Conservation (phyloP, 2,888 invertebrate genomes). For the Netelia fuscicornis region DNA sequence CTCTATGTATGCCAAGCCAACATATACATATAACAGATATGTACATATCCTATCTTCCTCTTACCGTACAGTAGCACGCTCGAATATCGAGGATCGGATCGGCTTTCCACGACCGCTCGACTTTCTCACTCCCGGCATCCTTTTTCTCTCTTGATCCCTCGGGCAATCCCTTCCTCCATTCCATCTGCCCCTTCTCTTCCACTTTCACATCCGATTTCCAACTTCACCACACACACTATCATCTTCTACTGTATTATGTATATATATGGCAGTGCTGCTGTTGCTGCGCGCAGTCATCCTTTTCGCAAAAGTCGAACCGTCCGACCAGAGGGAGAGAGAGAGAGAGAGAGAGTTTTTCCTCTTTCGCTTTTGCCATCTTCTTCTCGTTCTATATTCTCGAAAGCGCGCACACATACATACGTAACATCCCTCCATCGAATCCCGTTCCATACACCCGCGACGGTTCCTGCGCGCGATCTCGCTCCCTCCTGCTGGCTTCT, state of each 20-base stretch:
- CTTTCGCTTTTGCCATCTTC: slow-evolving; percentile 63
- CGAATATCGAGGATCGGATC: slow-evolving; percentile 81
- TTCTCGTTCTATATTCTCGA: slow-evolving; percentile 68
- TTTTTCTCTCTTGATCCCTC: slow-evolving; percentile 62
- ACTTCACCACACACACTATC: slow-evolving; percentile 38
- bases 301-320: slow-evolving; percentile 60
- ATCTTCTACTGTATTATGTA: slow-evolving; percentile 35
- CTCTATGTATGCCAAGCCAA: slow-evolving; percentile 11
- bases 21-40: slow-evolving; percentile 12
- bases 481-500: slow-evolving; percentile 73
- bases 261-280: slow-evolving; percentile 11
- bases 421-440: slow-evolving; percentile 3
- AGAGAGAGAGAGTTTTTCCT: slow-evolving; percentile 30
- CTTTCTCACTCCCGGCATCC: slow-evolving; percentile 62
- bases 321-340: slow-evolving; percentile 39
- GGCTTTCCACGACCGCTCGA: slow-evolving; percentile 66
- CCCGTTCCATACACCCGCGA: slow-evolving; percentile 52
- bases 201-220: slow-evolving; percentile 52
- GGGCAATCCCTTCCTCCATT: slow-evolving; percentile 39
- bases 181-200: slow-evolving; percentile 24
- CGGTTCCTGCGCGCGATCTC: slow-evolving; percentile 45
- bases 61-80: slow-evolving; percentile 52
- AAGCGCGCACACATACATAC: not conserved
- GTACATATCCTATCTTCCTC: slow-evolving; percentile 35
- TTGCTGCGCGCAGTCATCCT: slow-evolving; percentile 48